phyloP scores from a whole-genome alignment of 1,140 invertebrate genomes.

The Zaprionus vittiger region DNA sequence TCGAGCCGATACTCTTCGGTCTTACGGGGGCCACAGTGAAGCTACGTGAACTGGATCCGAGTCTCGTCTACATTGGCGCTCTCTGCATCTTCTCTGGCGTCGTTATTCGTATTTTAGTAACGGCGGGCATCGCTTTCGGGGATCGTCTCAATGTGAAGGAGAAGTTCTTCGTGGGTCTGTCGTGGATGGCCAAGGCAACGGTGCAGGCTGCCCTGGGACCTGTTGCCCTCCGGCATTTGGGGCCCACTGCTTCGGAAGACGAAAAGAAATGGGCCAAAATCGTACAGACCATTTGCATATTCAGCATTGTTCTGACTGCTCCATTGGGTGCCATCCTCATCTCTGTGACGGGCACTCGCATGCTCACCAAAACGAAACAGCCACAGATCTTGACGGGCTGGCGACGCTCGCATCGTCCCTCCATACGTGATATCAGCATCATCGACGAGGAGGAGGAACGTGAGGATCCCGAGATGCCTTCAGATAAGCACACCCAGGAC shows the following conservation, averaged over 20 bases:
- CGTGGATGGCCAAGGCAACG: conserved; percentile 97
- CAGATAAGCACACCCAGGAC: conserved; percentile 74
- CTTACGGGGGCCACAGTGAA: conserved; percentile 95
- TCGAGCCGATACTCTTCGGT: conserved; percentile 96
- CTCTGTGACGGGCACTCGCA: conserved; percentile 90
- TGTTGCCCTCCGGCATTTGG: conserved; percentile 89
- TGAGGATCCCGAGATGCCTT: conserved; percentile 85
- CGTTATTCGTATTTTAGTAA: conserved; percentile 87
- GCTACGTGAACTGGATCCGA: conserved; percentile 88
- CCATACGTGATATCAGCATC: conserved; percentile 92
- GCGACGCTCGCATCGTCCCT: conserved; percentile 90
- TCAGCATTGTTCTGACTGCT: conserved; percentile 96
- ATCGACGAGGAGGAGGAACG: conserved; percentile 89
- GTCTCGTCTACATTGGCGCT: conserved; percentile 87
- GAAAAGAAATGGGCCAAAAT: conserved; percentile 86
- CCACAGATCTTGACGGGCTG: conserved; percentile 87
- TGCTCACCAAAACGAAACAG: conserved; percentile 89
- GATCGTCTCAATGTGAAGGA: conserved; percentile 94
- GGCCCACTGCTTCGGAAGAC: conserved; percentile 56
- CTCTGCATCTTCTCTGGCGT: conserved; percentile 87
- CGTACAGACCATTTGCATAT: conserved; percentile 90
- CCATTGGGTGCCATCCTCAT: conserved; percentile 96
- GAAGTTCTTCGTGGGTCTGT: conserved; percentile 92
- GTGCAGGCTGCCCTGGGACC: conserved; percentile 94
- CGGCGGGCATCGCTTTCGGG: conserved; percentile 88